These are phyloP conservation scores for Aphidius colemani DNA, from an alignment of 2,888 invertebrate species.

Conservation along the genomic window DNA sequence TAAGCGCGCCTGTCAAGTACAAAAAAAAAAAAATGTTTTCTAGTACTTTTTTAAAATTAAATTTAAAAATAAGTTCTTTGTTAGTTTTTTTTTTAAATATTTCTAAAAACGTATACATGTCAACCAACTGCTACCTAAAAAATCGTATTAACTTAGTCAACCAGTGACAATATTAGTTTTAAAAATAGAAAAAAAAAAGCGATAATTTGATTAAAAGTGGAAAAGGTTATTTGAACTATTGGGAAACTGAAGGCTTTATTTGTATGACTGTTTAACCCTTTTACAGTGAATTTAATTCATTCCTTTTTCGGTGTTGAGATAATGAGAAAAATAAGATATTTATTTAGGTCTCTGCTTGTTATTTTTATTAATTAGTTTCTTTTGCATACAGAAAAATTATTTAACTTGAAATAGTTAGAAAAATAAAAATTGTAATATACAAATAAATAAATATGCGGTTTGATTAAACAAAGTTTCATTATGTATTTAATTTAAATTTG, in stretches of 20 bases:
- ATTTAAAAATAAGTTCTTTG: neutral
- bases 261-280: no score
- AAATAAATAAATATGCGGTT: no score
- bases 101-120: slow-evolving; percentile 5
- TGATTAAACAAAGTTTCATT: no score
- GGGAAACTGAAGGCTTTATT: neutral
- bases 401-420: no score
- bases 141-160: neutral
- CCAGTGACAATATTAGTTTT: neutral
- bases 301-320: no score
- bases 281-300: no score
- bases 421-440: no score
- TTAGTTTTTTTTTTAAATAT: slow-evolving; percentile 1
- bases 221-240: neutral
- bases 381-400: no score
- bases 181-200: neutral
- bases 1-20: slow-evolving; percentile 62
- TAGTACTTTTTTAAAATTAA: slow-evolving; percentile 8
- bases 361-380: no score
- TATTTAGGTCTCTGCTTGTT: no score
- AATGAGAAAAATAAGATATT: no score
- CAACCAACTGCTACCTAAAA: neutral
- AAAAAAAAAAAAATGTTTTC: slow-evolving; percentile 34
- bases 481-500: no score
- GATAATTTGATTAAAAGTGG: neutral